phyloP scores from a whole-genome alignment of 1,140 invertebrate genomes.

The Carposina sasakii region DNA sequence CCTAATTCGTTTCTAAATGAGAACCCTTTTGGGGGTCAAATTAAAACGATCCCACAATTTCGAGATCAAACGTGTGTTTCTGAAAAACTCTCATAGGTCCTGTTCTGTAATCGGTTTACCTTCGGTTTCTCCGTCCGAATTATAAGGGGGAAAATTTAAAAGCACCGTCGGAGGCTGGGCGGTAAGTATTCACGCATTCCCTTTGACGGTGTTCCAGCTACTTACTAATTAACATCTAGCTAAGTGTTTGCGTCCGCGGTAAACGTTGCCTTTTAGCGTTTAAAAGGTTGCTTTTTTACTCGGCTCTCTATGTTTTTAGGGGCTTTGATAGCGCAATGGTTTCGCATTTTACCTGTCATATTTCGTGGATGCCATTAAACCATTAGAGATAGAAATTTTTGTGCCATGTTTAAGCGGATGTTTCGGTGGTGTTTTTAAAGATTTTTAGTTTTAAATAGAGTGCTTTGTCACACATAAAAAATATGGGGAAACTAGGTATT shows the following conservation, averaged over 20 bases:
- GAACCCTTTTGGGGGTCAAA: background rate
- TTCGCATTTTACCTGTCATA: conserved; percentile 54
- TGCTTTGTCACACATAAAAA: too few species aligned
- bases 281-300: conserved; percentile 61
- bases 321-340: conserved; percentile 60
- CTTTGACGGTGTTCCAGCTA: conserved; percentile 67
- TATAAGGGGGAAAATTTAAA: conserved; percentile 68
- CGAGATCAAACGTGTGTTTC: conserved; percentile 21
- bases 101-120: conserved; percentile 65
- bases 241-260: conserved; percentile 71
- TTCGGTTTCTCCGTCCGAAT: conserved; percentile 66
- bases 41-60: background rate
- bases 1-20: background rate
- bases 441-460: too few species aligned
- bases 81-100: conserved; percentile 61
- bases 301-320: conserved; percentile 52
- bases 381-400: conserved; percentile 31
- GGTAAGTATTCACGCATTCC: conserved; percentile 69
- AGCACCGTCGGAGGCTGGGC: conserved; percentile 61
- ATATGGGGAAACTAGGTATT: too few species aligned
- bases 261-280: conserved; percentile 70
- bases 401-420: too few species aligned
- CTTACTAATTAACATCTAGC: conserved; percentile 68
- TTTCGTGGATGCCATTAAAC: conserved; percentile 47
- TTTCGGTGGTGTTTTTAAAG: too few species aligned